Percentiles rank a stretch among this genome's conserved stretches.
Conservation (phyloP, 2,113 vertebrate species). For the Corythornis vintsioides region DNA sequence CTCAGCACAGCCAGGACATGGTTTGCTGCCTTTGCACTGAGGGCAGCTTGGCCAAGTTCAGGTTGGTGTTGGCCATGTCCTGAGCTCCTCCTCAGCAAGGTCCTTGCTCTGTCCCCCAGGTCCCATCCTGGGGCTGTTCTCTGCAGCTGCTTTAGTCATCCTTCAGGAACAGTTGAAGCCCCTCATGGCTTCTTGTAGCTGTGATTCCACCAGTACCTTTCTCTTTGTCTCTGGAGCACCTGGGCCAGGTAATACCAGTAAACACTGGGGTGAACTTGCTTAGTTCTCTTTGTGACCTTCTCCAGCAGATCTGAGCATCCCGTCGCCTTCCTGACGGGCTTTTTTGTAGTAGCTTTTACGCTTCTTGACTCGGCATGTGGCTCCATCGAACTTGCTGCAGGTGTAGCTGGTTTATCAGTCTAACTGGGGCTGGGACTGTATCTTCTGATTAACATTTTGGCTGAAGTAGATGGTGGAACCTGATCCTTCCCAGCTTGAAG, state of each 20-base stretch:
- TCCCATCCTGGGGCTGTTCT: not conserved
- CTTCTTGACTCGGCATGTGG: not conserved
- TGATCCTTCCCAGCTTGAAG: not conserved
- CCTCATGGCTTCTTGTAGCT: not conserved
- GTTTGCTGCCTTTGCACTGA: not conserved
- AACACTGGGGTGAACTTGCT: accelerated
- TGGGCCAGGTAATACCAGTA: no score
- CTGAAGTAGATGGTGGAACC: not conserved
- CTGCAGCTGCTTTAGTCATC: not conserved
- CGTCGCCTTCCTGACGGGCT: not conserved
- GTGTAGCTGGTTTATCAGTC: not conserved
- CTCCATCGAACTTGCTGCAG: not conserved
- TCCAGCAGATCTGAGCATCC: not conserved
- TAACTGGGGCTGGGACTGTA: not conserved
- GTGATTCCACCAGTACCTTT: no score
- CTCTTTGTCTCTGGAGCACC: not conserved
- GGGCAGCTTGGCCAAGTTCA: not conserved
- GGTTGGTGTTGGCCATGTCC: accelerated
- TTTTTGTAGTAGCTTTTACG: not conserved
- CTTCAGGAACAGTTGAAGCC: not conserved
- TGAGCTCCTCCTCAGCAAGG: not conserved
- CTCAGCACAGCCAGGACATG: accelerated
- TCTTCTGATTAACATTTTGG: not conserved
- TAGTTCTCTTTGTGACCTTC: not conserved
- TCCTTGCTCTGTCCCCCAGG: not conserved